Conservation (phyloP, 2,888 invertebrate species). For the Stenodema calcarata region DNA sequence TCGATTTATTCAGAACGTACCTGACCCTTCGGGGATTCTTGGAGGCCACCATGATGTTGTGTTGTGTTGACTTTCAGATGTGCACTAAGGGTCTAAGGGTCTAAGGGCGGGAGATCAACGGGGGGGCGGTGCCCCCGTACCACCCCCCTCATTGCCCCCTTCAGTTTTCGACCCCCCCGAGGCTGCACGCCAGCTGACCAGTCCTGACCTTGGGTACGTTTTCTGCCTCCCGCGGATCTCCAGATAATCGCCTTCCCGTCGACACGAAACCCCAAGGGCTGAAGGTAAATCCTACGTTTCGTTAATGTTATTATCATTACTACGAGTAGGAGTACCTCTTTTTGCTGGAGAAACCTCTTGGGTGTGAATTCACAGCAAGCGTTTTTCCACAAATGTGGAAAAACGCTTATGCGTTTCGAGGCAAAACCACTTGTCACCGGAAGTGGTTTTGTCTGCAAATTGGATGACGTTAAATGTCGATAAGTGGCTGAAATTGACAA, state of each 20-base stretch:
- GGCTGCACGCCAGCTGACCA: constrained; percentile 45
- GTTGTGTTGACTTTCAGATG: constrained; percentile 41
- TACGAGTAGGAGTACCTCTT: no score
- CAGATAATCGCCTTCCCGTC: neutral
- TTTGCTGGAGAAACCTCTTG: no score
- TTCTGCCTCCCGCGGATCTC: neutral
- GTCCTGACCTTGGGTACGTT: constrained; percentile 17
- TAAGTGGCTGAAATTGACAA: no score
- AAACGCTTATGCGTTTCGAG: no score
- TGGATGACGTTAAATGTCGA: no score
- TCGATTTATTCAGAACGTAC: neutral
- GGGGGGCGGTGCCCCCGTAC: neutral
- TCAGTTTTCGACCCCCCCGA: neutral
- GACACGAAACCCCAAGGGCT: neutral
- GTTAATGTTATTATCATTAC: no score
- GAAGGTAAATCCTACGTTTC: neutral
- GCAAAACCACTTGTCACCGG: no score
- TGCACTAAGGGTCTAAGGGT: constrained; percentile 29
- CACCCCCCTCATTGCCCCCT: neutral
- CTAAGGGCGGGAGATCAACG: neutral
- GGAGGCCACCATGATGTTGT: constrained; percentile 26
- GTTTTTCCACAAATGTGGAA: no score
- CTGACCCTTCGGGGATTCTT: constrained; percentile 15
- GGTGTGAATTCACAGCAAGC: no score
- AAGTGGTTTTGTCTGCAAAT: no score